phyloP scores from a whole-genome alignment of 23 tunicate species.

The Botrylloides violaceus region DNA sequence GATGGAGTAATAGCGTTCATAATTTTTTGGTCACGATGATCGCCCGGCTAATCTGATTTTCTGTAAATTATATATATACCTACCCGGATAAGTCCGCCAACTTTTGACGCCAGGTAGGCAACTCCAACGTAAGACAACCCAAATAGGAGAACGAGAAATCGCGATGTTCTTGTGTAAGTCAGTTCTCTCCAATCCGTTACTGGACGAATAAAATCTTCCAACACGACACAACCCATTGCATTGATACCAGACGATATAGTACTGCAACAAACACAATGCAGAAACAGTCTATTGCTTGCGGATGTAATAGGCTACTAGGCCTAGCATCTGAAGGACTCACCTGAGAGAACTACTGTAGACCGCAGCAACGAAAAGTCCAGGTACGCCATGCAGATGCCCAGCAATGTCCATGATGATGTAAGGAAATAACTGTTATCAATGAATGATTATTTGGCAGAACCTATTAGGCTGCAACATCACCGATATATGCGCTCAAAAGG shows the following conservation, averaged over 20 bases:
- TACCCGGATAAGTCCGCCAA: slow-evolving; percentile 85
- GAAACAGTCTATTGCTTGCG: background rate
- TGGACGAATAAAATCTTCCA: slow-evolving; percentile 90
- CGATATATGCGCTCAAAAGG: background rate
- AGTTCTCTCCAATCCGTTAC: slow-evolving; percentile 41
- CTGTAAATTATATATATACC: background rate
- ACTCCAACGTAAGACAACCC: slow-evolving; percentile 46
- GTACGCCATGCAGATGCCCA: slow-evolving; percentile 72
- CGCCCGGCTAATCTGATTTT: too few species aligned
- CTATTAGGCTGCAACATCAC: too few species aligned
- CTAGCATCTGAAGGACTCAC: slow-evolving; percentile 12
- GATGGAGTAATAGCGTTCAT: too few species aligned
- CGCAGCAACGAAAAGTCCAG: slow-evolving; percentile 94
- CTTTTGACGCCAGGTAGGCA: slow-evolving; percentile 74
- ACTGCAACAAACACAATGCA: slow-evolving; percentile 24
- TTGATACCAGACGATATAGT: slow-evolving; percentile 91
- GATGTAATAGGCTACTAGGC: background rate
- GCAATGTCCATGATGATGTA: slow-evolving; percentile 86
- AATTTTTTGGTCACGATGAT: too few species aligned
- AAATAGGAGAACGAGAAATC: slow-evolving; percentile 40
- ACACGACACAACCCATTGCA: slow-evolving; percentile 89
- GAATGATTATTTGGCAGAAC: slow-evolving; percentile 5
- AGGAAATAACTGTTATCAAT: slow-evolving; percentile 52
- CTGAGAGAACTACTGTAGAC: slow-evolving; percentile 89
- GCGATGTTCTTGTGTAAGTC: slow-evolving; percentile 39